Base-by-base conservation (phyloP, 2,113 vertebrate species). In the Seriola dumerili region DNA sequence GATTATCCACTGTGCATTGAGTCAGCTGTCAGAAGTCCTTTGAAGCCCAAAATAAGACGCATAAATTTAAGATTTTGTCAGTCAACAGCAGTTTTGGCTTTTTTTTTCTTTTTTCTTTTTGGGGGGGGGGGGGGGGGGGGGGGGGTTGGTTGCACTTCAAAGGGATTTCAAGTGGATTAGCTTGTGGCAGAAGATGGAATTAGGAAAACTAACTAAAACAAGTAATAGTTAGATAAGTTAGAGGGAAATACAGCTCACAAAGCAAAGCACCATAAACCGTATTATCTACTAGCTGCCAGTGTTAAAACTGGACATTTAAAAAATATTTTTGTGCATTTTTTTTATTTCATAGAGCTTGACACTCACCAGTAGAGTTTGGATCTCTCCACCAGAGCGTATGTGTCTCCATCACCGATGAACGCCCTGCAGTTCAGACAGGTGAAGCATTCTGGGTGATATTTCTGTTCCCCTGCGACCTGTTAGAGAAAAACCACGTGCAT, bases 321-420 rank as follows among this genome's bases (percentile, higher is more conserved):
- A 25, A 23, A 36, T 36, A 36, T 36, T 85, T 12, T 16, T 11
- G 1, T 66, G 21, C 6, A 4, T 32, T 19, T 73, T 65, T 13
- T 11, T 57, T 17, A 57, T 13, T 29, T 58, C 38, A 32, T 12
- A 13, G 40, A 36, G 16, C 5, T 14, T 10, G 66, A 79, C 46
- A n/a, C 97, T 65, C 93, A 99, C 98, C 98, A 99, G 95, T 99
- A 99, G 5, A 99, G 97, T 90, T 99, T 99, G 91, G 98, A 99
- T 81, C 97, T 96, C 87, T 99, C 98, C 95, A 99, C 98, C 93
- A 99, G 91, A 0, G 98, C 98, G 0, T 99, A 99, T 1, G 97
- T 98, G 95, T 99, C 98, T 59, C 98, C 98, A 10, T 99, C 98
- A 0, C 98, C 98, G 0, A 99, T 99, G 92, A 99, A 99, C 0